phyloP scores from a whole-genome alignment of 2,797 vertebrate genomes.

The Pampus argenteus region DNA sequence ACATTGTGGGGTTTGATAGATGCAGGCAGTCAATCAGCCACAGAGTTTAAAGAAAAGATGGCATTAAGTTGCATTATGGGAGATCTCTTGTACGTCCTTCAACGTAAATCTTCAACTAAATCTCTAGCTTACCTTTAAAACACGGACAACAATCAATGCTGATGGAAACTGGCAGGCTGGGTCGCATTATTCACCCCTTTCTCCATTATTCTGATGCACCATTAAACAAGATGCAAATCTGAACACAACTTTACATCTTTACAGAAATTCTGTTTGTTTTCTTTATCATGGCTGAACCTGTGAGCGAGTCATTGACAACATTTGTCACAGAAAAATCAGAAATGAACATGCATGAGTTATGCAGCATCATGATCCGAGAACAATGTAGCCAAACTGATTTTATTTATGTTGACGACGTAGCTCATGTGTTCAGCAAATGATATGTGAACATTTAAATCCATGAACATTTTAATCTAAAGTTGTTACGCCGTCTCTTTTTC shows the following conservation, averaged over 20 bases:
- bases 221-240: neutral
- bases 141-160: neutral
- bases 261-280: neutral
- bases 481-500: constrained; percentile 40
- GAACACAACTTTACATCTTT: neutral
- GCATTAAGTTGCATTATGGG: neutral
- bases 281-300: neutral
- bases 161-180: neutral
- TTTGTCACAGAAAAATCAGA: neutral
- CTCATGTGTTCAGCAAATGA: constrained; percentile 14
- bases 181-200: neutral
- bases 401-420: neutral
- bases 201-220: neutral
- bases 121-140: neutral
- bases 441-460: constrained; percentile 10
- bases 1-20: neutral
- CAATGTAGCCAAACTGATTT: neutral
- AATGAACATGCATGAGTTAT: constrained; percentile 3
- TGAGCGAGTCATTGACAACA: neutral
- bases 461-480: constrained; percentile 37
- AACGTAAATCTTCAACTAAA: neutral
- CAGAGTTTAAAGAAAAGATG: neutral
- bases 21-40: neutral
- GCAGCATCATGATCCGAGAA: neutral
- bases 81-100: neutral